Evolutionary conservation across 2,888 invertebrate species (phyloP), one percentile per base, ranked within the genome.

Genomic region (Harpalus rufipes): DNA sequence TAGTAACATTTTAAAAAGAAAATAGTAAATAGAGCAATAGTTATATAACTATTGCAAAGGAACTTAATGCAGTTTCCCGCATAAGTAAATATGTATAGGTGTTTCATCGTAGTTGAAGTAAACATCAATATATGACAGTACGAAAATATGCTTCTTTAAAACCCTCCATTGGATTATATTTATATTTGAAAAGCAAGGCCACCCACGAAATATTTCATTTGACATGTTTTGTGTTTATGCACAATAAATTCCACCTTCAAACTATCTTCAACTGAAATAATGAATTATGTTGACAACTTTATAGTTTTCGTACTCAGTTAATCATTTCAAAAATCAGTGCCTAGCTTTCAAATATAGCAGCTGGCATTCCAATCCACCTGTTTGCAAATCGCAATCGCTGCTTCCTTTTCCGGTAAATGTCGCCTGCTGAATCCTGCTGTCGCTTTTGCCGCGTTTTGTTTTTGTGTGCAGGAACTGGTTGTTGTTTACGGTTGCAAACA

Each of bases 401-500:
- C 51, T 44, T 74, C 51, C 72, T 74, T 74, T 74, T 74, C 72
- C 72, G 72, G 44, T 18, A 41, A 16, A 44, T 59, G 18, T 65
- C 65, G 25, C 72, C 41, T 74, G 41, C 44, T 44, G 8, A 39
- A 44, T 74, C 72, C 44, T 74, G 44, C 44, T 72, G 72, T 44
- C 18, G 68, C 25, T 41, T n/a, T 39, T 18, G 44, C 12, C 44
- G 44, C 16, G 44, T 44, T 74, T 44, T 74, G 72, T 74, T 44
- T 18, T 44, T 10, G 18, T 7, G 2, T 41, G 18, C 72, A 51
- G 72, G 72, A 74, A 74, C 44, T 44, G 41, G 18, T 18, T 21
- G 51, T 74, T 74, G 72, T 74, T 74, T 16, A 74, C 18, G 72
- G 44, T 68, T 68, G 39, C 41, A 68, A 68, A 65, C 65, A 68